Conservation (phyloP, 2,797 vertebrate species). For the Diglossa cyanea region DNA sequence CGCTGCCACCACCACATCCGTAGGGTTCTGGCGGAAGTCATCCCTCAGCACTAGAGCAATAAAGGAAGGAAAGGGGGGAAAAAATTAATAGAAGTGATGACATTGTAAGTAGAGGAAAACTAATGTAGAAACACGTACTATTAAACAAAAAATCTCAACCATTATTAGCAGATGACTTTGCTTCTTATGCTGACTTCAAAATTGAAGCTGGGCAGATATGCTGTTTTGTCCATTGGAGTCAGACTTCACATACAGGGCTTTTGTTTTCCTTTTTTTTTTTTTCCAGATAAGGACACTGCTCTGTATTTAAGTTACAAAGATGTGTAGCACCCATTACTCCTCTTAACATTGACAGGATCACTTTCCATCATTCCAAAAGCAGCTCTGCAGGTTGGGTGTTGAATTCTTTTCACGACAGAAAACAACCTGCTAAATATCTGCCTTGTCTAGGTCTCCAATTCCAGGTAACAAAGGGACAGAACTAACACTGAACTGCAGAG, state of each 20-base stretch:
- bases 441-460: background rate
- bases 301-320: conserved; percentile 1
- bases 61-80: background rate
- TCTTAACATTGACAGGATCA: background rate
- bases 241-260: background rate
- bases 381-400: background rate
- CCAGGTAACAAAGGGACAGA: background rate
- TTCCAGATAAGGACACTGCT: background rate
- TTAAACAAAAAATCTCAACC: background rate
- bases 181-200: background rate
- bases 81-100: background rate
- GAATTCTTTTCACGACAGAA: conserved; percentile 31
- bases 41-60: conserved; percentile 88
- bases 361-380: background rate
- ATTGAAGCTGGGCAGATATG: background rate
- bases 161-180: background rate
- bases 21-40: conserved; percentile 97
- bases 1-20: conserved; percentile 93
- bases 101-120: rapidly evolving
- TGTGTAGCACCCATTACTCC: background rate
- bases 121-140: background rate
- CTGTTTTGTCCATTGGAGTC: rapidly evolving
- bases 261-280: background rate
- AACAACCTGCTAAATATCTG: conserved; percentile 30
- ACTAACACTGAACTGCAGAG: background rate